These are phyloP conservation scores for Camelus bactrianus DNA, from an alignment of 2,113 vertebrate species.

Conservation along the genomic window DNA sequence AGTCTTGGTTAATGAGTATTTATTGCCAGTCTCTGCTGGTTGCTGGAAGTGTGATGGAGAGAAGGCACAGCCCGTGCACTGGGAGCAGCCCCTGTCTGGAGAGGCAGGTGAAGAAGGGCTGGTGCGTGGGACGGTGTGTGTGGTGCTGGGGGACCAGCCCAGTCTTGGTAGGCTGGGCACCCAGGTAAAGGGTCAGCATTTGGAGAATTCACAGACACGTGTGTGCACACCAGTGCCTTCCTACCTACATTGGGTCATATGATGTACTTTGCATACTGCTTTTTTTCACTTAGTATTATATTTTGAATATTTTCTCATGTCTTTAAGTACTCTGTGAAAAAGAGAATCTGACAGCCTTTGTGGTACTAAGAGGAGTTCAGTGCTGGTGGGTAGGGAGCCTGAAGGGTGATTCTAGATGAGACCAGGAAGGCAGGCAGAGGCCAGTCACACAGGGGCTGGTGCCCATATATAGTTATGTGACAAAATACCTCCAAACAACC, in stretches of 20 bases:
- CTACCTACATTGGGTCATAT: fast-evolving
- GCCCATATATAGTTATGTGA: background rate
- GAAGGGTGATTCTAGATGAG: background rate
- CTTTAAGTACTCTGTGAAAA: background rate
- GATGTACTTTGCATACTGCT: background rate
- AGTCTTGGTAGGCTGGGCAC: background rate
- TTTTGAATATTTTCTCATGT: background rate
- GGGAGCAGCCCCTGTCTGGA: background rate
- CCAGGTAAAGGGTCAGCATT: background rate
- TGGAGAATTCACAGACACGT: fast-evolving
- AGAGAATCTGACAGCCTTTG: background rate
- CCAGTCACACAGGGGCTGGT: background rate
- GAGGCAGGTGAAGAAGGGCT: background rate
- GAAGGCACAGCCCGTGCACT: background rate
- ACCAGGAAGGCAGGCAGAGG: background rate
- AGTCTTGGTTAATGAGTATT: background rate
- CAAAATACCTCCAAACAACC: background rate
- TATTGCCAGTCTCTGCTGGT: background rate
- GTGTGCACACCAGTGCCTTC: no score
- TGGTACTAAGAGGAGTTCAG: background rate
- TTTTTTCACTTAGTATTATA: background rate
- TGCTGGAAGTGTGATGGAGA: background rate
- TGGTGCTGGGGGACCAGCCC: fast-evolving
- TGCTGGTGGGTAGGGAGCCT: background rate
- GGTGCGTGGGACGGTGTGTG: background rate